Evolutionary conservation across 2,888 invertebrate species (phyloP), one percentile per base, ranked within the genome.

Genomic region (Thyatira batis): DNA sequence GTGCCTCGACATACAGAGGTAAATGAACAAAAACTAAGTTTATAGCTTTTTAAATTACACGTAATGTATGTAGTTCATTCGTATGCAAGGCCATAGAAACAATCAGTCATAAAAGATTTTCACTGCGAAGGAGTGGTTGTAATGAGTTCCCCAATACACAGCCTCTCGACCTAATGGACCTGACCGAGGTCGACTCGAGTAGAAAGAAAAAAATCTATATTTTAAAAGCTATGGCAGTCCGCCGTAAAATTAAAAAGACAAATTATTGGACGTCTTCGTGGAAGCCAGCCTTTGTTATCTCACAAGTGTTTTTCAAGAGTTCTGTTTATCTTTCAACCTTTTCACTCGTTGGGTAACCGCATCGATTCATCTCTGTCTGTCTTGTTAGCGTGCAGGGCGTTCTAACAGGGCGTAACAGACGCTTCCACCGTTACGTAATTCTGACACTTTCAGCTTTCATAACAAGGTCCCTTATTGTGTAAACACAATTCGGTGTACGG

Each of bases 171-270:
- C 85, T 88, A 89, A 87, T 87, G 89, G 89, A 78, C 75, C 76
- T 78, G 76, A 76, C 82, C 79, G 85, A 82, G 86, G 85, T 85
- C 83, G 82, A 78, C 75, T 39, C n/a, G 39, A 39, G 23, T 23
- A 80, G 80, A 78, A 81, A 69, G 58, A 76, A 77, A 85, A 82
- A 85, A 85, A 85, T 80, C 79, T 80, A 83, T 82, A 87, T 87
- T 89, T 48, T 84, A 84, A 90, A 87, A 87, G 86, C 88, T 82
- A 88, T 85, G 84, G 80, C 87, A 89, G 89, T 89, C 88, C 85
- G 85, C 82, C 81, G 87, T 90, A 88, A 92, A 91, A 91, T 92
- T 91, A 91, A 92, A 92, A 92, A 90, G 91, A 91, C 91, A 92
- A 92, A 91, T 92, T 92, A 92, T 92, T 89, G 89, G 83, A 89